Base-by-base conservation (phyloP, 2,888 invertebrate species). In the Agonopterix alstromeriana region DNA sequence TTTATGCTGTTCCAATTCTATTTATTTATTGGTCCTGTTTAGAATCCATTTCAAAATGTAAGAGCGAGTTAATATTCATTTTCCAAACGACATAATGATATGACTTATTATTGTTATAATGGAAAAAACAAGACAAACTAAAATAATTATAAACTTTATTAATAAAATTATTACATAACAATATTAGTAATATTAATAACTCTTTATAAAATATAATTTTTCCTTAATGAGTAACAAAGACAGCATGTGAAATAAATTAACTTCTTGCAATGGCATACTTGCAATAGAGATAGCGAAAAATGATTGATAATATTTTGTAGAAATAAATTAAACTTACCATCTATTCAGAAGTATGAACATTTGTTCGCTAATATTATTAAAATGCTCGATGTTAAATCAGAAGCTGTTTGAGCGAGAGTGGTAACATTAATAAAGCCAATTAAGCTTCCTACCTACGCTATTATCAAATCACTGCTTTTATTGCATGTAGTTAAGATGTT, bases 111-210 rank as follows among this genome's bases (percentile, higher is more conserved):
- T 27, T n/a, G n/a, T n/a, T 27, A 27, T 27, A 27, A 27, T 27
- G 27, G 27, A 27, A 27, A 5, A 27, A 41, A 48, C 27, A 7
- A 41, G 47, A 47, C 36, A 3, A 8, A 41, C 41, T 42, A 46
- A 42, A 3, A 46, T 9, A n/a, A n/a, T n/a, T n/a, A 51, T 50
- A 46, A 53, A 51, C 49, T 76, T 73, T 77, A 75, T 72, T 75
- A 63, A 60, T 67, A 68, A 60, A 64, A 63, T 63, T 49, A 63
- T 55, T 48, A 46, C 60, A 56, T 60, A 72, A 73, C 64, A 73
- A 71, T 56, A 73, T 77, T 78, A 80, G 72, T 73, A 57, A 58
- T 52, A 53, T 63, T 62, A 62, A 58, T 61, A 59, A 48, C 49
- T 41, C 48, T 42, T 43, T 48, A 48, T 35, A 40, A 51, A 14